These are phyloP conservation scores for Drosophila pegasa DNA, from an alignment of 2,888 invertebrate genomes.

Conservation along the genomic window DNA sequence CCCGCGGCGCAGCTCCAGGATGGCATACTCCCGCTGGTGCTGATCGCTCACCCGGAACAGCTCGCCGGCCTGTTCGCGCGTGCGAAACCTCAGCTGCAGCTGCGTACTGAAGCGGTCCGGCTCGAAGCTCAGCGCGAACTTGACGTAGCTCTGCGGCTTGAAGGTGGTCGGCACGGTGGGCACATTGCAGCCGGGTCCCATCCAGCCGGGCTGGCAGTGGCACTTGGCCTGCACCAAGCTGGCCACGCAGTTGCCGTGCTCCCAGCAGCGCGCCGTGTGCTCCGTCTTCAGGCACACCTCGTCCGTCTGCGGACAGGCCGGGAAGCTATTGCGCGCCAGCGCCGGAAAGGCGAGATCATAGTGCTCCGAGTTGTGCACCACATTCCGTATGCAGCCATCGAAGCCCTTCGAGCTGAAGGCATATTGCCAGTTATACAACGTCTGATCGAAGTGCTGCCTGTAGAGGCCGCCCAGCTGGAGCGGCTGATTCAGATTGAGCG, in stretches of 20 bases:
- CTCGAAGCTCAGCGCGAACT: constrained; percentile 96
- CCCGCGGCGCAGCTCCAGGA: constrained; percentile 92
- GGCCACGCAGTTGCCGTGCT: constrained; percentile 96
- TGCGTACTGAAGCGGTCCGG: constrained; percentile 96
- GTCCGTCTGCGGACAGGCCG: constrained; percentile 97
- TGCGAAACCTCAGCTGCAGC: constrained; percentile 96
- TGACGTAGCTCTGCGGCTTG: constrained; percentile 96
- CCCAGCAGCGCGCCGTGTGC: constrained; percentile 93
- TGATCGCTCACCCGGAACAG: constrained; percentile 97
- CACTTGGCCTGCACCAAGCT: constrained; percentile 95
- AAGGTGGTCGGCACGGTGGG: constrained; percentile 96
- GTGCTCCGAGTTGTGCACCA: constrained; percentile 96
- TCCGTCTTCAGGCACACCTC: constrained; percentile 95
- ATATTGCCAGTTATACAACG: constrained; percentile 94
- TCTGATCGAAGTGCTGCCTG: constrained; percentile 94
- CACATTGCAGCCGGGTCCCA: constrained; percentile 93
- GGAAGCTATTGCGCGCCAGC: constrained; percentile 92
- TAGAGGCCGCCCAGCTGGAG: constrained; percentile 97
- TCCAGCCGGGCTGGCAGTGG: constrained; percentile 97
- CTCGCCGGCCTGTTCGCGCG: constrained; percentile 95
- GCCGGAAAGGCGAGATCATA: constrained; percentile 98
- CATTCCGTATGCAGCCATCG: constrained; percentile 97
- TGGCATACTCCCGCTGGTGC: constrained; percentile 96
- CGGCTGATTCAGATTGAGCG: constrained; percentile 96
- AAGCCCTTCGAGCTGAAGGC: constrained; percentile 96